Conservation (phyloP, 2,797 vertebrate genomes). For the Acanthopagrus latus region DNA sequence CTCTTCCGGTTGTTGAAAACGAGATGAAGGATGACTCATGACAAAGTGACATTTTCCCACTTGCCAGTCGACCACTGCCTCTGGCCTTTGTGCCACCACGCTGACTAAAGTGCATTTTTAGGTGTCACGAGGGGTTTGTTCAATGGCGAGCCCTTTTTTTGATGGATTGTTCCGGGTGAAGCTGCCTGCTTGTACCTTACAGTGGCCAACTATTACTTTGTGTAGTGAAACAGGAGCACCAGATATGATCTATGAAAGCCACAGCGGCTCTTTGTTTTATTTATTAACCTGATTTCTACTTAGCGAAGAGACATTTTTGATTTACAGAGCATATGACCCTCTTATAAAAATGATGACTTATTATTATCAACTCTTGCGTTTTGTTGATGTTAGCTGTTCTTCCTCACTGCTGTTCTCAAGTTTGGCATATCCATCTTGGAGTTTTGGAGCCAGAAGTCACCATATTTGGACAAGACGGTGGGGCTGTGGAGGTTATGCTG, state of each 20-base stretch:
- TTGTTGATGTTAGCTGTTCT: background rate
- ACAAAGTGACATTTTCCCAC: slow-evolving; percentile 45
- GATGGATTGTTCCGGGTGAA: slow-evolving; percentile 1
- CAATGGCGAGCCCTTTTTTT: slow-evolving; percentile 18
- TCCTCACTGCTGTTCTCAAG: no score
- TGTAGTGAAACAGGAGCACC: background rate
- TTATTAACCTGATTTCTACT: background rate
- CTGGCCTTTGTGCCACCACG: slow-evolving; percentile 27
- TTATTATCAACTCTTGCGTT: background rate
- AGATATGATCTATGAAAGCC: background rate
- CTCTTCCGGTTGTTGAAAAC: slow-evolving; percentile 41
- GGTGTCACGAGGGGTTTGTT: slow-evolving; percentile 45
- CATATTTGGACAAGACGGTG: no score
- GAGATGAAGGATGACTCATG: slow-evolving; percentile 59
- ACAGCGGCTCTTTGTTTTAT: background rate
- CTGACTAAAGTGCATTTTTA: slow-evolving; percentile 28
- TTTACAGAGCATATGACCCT: background rate
- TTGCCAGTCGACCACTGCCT: slow-evolving; percentile 22
- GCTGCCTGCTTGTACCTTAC: background rate
- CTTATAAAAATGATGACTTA: background rate
- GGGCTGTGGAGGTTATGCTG: no score
- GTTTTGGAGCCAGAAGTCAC: no score
- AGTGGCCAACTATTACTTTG: background rate
- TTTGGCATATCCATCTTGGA: no score
- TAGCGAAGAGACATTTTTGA: background rate